phyloP scores from a whole-genome alignment of 2,113 vertebrate genomes.

The Sturnus vulgaris region DNA sequence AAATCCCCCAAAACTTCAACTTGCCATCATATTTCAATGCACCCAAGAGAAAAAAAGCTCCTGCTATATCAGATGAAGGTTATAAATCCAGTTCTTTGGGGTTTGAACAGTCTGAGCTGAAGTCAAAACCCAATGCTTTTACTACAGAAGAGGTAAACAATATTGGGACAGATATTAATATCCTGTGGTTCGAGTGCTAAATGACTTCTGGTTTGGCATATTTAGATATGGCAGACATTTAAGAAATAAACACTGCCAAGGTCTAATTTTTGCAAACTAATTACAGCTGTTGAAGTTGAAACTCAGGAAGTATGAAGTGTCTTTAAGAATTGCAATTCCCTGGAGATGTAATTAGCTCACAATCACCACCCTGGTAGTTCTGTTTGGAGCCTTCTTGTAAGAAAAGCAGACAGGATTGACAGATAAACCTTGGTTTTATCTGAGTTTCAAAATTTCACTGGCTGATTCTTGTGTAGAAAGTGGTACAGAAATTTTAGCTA shows the following conservation, averaged over 20 bases:
- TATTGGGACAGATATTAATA: not conserved
- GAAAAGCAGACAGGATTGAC: not conserved
- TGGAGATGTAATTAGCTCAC: not conserved
- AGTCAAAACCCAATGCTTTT: not conserved
- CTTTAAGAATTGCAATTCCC: not conserved
- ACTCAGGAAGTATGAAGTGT: not conserved
- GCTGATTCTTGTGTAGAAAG: not conserved
- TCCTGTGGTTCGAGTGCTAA: not conserved
- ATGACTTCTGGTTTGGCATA: not conserved
- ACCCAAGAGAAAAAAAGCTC: not conserved
- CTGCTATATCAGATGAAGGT: not conserved
- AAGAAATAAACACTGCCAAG: not conserved
- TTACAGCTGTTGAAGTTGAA: slow-evolving; percentile 21
- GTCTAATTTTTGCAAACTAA: slow-evolving; percentile 40
- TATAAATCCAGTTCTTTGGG: not conserved
- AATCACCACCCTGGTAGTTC: not conserved
- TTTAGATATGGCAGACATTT: not conserved
- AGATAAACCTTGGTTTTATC: not conserved
- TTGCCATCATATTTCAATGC: not conserved
- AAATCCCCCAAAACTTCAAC: not conserved
- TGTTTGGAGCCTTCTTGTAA: not conserved
- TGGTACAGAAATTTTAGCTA: not conserved
- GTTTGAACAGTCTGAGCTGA: not conserved
- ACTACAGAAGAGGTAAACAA: not conserved
- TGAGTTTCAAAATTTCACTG: not conserved